Evolutionary conservation across 2,888 invertebrate species (phyloP).

Genomic region (Enoplolaimus lenunculus): DNA sequence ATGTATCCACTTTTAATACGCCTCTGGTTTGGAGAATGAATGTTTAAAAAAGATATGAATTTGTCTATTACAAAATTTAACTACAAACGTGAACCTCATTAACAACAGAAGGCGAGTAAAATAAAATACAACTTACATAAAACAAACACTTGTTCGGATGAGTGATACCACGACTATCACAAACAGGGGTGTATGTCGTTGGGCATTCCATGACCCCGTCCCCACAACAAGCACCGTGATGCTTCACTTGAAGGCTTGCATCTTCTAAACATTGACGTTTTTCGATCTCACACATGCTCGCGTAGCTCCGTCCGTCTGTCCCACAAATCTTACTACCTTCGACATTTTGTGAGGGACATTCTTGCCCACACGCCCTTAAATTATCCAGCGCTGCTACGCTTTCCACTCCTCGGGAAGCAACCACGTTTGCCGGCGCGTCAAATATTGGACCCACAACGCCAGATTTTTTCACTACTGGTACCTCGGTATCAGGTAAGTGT

Average conservation of each 20-base stretch:
- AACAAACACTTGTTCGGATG: constrained; percentile 16
- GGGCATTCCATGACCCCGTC: not conserved
- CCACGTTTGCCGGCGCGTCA: not conserved
- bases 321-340: constrained; percentile 6
- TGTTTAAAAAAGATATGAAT: no score
- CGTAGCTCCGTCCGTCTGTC: not conserved
- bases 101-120: no score
- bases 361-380: not conserved
- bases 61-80: no score
- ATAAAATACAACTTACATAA: not conserved
- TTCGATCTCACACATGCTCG: not conserved
- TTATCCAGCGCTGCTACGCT: not conserved
- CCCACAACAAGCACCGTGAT: constrained; percentile 2
- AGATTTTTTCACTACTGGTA: not conserved
- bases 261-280: not conserved
- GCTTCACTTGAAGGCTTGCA: not conserved
- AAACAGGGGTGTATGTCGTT: constrained; percentile 8
- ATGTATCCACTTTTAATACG: no score
- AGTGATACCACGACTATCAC: constrained; percentile 12
- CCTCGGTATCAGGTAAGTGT: not conserved
- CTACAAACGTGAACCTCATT: no score
- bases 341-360: not conserved
- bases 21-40: no score
- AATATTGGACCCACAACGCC: no score
- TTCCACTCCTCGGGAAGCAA: no score